These are phyloP conservation scores for Esperia sulphurella DNA, from an alignment of 2,888 invertebrate genomes.

Conservation along the genomic window DNA sequence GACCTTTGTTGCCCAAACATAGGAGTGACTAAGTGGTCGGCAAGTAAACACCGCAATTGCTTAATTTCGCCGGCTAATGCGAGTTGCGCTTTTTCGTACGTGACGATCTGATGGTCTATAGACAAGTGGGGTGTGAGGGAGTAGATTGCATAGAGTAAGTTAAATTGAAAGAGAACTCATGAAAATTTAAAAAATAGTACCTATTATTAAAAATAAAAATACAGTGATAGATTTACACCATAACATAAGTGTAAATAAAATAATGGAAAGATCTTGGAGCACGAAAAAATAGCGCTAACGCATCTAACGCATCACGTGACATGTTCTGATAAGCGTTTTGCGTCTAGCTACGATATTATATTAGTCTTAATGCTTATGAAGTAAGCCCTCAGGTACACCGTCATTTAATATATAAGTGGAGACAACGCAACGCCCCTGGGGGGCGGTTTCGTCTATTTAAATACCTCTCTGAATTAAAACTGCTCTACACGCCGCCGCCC, in stretches of 20 bases:
- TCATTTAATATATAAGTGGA: not conserved
- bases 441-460: not conserved
- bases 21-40: slow-evolving; percentile 5
- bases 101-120: not conserved
- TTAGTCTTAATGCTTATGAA: no score
- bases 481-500: not conserved
- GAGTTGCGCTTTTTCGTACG: slow-evolving; percentile 6
- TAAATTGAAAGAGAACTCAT: not conserved
- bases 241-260: no score
- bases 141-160: not conserved
- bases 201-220: no score
- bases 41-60: not conserved
- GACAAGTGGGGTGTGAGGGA: not conserved
- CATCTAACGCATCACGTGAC: no score
- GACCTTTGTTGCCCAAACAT: slow-evolving; percentile 2
- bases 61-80: not conserved
- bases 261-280: no score
- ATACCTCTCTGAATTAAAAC: not conserved
- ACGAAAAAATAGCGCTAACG: no score
- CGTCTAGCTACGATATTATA: no score
- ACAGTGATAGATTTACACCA: no score
- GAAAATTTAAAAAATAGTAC: no score
- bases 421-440: no score
- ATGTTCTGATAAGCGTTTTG: no score
- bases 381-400: no score